phyloP scores from a whole-genome alignment of 2,113 vertebrate genomes.

The Pluvianellus socialis region DNA sequence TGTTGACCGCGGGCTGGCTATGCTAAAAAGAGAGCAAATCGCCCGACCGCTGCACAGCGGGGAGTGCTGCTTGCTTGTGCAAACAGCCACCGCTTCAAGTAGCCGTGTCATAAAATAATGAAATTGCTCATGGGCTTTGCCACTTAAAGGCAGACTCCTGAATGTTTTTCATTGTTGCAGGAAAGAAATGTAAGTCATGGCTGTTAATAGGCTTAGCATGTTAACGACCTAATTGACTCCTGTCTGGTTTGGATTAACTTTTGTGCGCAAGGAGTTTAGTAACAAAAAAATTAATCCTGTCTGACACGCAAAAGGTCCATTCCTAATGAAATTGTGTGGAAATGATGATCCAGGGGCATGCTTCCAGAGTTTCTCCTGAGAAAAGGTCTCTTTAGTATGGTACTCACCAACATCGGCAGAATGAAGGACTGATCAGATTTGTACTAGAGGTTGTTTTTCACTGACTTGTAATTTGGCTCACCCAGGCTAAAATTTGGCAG shows the following conservation, averaged over 20 bases:
- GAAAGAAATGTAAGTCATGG: constrained; percentile 22
- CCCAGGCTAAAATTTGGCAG: neutral
- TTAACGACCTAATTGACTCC: constrained; percentile 34
- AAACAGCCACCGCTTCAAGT: neutral
- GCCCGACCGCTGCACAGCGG: neutral
- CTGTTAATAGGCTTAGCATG: constrained; percentile 30
- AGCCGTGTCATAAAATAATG: neutral
- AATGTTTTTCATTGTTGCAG: neutral
- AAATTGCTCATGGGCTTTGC: neutral
- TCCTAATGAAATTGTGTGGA: constrained; percentile 17
- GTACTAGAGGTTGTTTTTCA: neutral
- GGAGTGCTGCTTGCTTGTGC: neutral
- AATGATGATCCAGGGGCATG: neutral
- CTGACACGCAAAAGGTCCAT: neutral
- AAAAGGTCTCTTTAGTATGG: neutral
- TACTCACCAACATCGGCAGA: neutral
- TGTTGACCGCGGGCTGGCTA: neutral
- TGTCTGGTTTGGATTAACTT: constrained; percentile 64
- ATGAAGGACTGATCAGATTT: neutral
- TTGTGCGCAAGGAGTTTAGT: neutral
- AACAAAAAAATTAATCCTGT: constrained; percentile 23
- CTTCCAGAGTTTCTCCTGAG: neutral
- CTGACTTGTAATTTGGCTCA: neutral
- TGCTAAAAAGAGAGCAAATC: neutral
- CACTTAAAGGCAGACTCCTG: neutral